A percentile compares a stretch with the other conserved stretches of the same genome.
phyloP scores from a whole-genome alignment of 2,113 vertebrate genomes.

The Gavialis gangeticus region DNA sequence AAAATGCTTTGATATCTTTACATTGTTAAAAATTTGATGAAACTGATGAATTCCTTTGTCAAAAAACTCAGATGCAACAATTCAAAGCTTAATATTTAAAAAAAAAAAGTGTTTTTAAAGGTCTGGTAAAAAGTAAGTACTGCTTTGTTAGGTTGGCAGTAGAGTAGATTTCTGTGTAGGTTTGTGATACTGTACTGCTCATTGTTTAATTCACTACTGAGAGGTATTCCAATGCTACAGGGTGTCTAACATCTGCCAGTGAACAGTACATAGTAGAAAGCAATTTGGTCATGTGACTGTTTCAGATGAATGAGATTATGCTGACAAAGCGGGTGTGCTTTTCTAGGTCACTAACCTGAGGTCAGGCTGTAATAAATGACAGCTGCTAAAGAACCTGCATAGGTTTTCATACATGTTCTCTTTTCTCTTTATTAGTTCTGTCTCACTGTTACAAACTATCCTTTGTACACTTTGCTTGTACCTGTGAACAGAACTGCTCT shows the following conservation, averaged over 20 bases:
- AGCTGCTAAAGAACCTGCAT: background rate
- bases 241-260: background rate
- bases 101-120: too few species aligned
- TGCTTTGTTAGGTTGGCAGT: background rate
- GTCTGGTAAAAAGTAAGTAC: background rate
- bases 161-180: too few species aligned
- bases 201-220: too few species aligned
- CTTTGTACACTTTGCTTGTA: background rate
- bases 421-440: background rate
- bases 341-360: background rate
- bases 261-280: background rate
- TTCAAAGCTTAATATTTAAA: too few species aligned
- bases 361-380: background rate
- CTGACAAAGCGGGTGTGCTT: background rate
- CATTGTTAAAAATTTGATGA: background rate
- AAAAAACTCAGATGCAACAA: background rate
- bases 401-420: fast-evolving
- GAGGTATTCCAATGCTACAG: too few species aligned
- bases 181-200: too few species aligned
- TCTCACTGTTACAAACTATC: background rate
- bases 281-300: background rate
- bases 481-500: background rate
- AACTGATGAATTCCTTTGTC: background rate
- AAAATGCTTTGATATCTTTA: background rate
- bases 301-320: background rate